phyloP scores from a whole-genome alignment of 1,140 invertebrate genomes.

The Diplogasteroides magnus region DNA sequence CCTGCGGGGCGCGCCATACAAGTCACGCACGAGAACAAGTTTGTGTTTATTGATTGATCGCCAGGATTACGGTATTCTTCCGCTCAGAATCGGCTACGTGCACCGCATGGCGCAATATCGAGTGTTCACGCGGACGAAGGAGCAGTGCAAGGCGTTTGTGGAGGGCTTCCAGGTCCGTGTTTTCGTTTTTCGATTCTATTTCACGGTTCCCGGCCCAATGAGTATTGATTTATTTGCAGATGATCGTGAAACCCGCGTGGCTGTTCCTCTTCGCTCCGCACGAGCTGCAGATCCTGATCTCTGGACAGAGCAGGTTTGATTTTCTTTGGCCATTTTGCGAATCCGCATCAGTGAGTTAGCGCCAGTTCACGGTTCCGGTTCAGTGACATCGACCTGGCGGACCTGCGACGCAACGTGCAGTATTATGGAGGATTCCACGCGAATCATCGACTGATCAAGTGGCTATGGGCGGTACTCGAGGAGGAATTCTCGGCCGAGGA shows the following conservation, averaged over 20 bases:
- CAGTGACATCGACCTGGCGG: constrained; percentile 47
- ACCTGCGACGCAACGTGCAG: constrained; percentile 71
- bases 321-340: background rate
- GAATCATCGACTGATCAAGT: constrained; percentile 90
- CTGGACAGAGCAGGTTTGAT: constrained; percentile 57
- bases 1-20: constrained; percentile 84
- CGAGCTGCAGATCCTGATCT: constrained; percentile 69
- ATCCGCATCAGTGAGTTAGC: background rate
- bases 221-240: constrained; percentile 59
- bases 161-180: constrained; percentile 69
- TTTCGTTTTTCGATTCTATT: background rate
- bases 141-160: constrained; percentile 91
- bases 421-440: constrained; percentile 99
- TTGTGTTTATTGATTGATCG: background rate
- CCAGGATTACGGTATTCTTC: constrained; percentile 8
- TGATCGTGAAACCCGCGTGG: constrained; percentile 91
- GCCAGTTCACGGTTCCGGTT: constrained; percentile 11
- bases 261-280: constrained; percentile 88
- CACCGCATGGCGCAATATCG: constrained; percentile 97
- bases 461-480: constrained; percentile 97
- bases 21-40: constrained; percentile 95
- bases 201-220: background rate
- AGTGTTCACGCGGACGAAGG: constrained; percentile 91
- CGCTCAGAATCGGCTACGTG: constrained; percentile 82
- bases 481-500: constrained; percentile 89